Percentiles rank a stretch among this genome's conserved stretches.
Evolutionary conservation across 2,888 invertebrate species (phyloP).

Genomic region (Physocephala rufipes): DNA sequence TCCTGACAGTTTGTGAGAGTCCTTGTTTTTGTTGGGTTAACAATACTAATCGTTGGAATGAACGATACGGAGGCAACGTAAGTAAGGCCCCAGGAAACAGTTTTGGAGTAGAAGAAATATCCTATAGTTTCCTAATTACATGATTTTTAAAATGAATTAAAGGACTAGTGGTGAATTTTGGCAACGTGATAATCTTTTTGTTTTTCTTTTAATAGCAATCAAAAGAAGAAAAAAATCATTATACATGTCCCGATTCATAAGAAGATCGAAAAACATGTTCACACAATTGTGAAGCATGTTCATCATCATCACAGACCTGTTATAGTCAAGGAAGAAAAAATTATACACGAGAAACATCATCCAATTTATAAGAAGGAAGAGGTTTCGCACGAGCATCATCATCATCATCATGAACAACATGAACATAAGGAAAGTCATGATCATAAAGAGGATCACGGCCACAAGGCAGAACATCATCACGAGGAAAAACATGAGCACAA

Average conservation of each 20-base stretch:
- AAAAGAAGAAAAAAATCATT: constrained; percentile 63
- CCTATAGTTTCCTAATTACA: no score
- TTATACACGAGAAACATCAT: constrained; percentile 62
- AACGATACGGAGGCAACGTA: constrained; percentile 57
- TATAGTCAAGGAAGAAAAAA: constrained; percentile 65
- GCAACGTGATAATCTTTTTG: not conserved
- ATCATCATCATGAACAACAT: constrained; percentile 46
- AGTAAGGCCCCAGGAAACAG: constrained; percentile 2
- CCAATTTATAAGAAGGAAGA: constrained; percentile 60
- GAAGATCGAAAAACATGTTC: constrained; percentile 64
- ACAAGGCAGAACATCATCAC: constrained; percentile 46
- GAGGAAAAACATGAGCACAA: constrained; percentile 46
- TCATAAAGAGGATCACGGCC: constrained; percentile 46
- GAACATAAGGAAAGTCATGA: constrained; percentile 48
- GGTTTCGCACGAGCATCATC: constrained; percentile 55
- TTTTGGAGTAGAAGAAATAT: no score
- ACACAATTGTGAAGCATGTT: constrained; percentile 63
- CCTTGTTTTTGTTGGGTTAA: constrained; percentile 52
- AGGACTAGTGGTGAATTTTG: not conserved
- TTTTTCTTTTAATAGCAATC: constrained; percentile 45
- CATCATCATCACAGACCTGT: constrained; percentile 66
- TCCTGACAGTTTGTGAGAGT: constrained; percentile 50
- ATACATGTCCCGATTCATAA: constrained; percentile 65
- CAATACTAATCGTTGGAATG: constrained; percentile 50
- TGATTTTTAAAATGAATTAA: no score